Base-by-base conservation (phyloP, 1,140 invertebrate genomes). In the Drosophila albomicans region DNA sequence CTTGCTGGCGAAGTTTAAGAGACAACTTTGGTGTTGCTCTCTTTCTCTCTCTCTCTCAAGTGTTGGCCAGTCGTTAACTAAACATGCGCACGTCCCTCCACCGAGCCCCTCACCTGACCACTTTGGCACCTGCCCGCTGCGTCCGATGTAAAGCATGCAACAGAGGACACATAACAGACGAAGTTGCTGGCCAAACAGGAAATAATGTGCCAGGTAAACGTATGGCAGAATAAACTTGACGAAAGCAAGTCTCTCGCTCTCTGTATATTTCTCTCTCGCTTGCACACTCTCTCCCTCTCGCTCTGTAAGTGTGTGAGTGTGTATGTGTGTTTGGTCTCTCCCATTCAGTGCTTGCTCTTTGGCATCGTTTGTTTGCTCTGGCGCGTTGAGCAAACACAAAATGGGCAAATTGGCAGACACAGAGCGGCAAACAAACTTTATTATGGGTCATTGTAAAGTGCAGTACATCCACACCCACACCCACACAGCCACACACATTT, bases 361-460 rank as follows among this genome's bases (percentile, higher is more conserved):
- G 75, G 56, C 78, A 74, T 69, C 64, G 70, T 52, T 62, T 78
- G 75, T 75, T 79, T 70, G 76, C 65, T 75, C 59, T 75, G 70
- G 71, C 78, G 75, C 75, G 78, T 80, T 80, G 61, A 57, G 71
- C 77, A 80, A 80, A 78, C 78, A 80, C 62, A 77, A 79, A 81
- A 81, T 81, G 76, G 62, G 63, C 66, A 81, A 81, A 81, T 81
- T 81, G 76, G 76, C 78, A 81, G 75, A 73, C 75, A 77, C 61
- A 75, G 70, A 80, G 75, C 75, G 69, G 69, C 78, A 80, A 78
- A 81, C 78, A 81, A 81, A 81, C 76, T 81, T 81, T 81, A 79
- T 81, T 81, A 79, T 81, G 78, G 76, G 78, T 79, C 78, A 81
- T 81, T 78, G 78, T 81, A 81, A 81, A 81, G 78, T 79, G 76